These are phyloP conservation scores for Meda fulgida DNA, from an alignment of 2,797 vertebrate species.

Conservation along the genomic window DNA sequence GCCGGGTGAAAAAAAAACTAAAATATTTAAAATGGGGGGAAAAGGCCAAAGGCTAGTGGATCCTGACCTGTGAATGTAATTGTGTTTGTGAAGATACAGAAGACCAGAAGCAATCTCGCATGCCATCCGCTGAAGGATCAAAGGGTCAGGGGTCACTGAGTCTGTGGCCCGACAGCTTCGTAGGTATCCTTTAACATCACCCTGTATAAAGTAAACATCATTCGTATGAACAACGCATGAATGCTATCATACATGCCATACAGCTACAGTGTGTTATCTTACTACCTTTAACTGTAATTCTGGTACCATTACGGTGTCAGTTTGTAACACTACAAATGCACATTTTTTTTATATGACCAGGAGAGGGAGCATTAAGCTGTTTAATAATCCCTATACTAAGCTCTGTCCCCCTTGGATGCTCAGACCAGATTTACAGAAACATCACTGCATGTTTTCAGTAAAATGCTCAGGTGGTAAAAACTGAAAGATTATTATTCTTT, in stretches of 20 bases:
- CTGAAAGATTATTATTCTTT: not conserved
- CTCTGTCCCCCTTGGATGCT: conserved; percentile 1
- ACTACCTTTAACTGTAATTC: not conserved
- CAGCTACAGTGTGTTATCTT: too few relatives aligned
- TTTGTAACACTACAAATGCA: not conserved
- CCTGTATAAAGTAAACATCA: conserved; percentile 73
- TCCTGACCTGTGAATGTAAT: conserved; percentile 92
- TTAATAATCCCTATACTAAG: not conserved
- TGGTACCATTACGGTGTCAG: not conserved
- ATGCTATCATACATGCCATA: not conserved
- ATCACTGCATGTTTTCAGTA: not conserved
- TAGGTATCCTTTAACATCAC: conserved; percentile 95
- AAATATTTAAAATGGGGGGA: not conserved
- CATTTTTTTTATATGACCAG: conserved; percentile 37
- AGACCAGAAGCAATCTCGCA: conserved; percentile 93
- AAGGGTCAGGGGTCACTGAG: conserved; percentile 85
- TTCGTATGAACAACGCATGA: not conserved
- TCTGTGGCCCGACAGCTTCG: conserved; percentile 85
- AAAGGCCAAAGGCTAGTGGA: not conserved
- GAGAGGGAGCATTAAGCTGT: conserved; percentile 22
- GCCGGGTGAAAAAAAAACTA: conserved; percentile 9
- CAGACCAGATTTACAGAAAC: conserved; percentile 2
- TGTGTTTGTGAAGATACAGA: conserved; percentile 92
- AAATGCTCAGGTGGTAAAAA: not conserved
- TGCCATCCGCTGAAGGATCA: conserved; percentile 93